Conservation (phyloP, 2,797 vertebrate species). For the Pristis pectinata region DNA sequence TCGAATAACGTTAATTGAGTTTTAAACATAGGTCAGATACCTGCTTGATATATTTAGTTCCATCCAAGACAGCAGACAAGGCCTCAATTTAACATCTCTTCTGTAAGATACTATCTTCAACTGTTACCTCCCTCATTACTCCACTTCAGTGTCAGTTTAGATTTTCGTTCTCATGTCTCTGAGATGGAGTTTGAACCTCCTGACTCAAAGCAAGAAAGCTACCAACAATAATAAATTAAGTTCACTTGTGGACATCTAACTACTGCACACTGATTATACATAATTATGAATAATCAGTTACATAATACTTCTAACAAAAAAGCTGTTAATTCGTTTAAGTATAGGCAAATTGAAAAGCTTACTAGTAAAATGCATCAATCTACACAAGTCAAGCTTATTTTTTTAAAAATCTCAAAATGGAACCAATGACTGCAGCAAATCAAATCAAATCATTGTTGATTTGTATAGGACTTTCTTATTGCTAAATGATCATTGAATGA, state of each 20-base stretch:
- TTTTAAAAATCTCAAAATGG: background rate
- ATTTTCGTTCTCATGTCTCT: too few relatives aligned
- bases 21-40: too few relatives aligned
- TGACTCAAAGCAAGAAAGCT: too few relatives aligned
- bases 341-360: background rate
- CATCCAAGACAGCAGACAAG: too few relatives aligned
- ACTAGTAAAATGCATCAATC: background rate
- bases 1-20: too few relatives aligned
- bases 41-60: too few relatives aligned
- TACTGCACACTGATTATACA: background rate
- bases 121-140: too few relatives aligned
- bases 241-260: background rate
- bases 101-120: too few relatives aligned
- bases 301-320: background rate
- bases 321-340: background rate
- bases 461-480: background rate
- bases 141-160: too few relatives aligned
- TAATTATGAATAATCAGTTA: background rate
- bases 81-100: too few relatives aligned
- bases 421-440: background rate
- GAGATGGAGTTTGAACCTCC: background rate
- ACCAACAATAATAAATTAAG: background rate
- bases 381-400: background rate
- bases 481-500: background rate
- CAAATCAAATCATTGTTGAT: background rate